Evolutionary conservation across 2,888 invertebrate species (phyloP), one percentile per base, ranked within the genome.

Genomic region (Clunio marinus): DNA sequence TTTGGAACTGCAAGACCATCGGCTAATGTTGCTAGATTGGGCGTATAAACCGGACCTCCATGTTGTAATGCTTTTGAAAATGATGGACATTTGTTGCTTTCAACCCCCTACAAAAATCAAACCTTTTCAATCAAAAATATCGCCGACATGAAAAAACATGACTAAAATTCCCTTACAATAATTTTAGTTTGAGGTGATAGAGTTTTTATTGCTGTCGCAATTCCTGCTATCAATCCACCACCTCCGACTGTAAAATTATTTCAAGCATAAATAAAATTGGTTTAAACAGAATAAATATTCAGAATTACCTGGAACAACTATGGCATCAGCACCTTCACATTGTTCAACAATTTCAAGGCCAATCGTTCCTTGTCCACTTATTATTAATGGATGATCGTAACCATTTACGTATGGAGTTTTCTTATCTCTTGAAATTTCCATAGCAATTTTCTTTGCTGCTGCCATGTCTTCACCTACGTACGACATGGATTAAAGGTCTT

Each of bases 291-390:
- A n/a, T 41, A 5, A 41, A n/a, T n/a, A n/a, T n/a, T n/a, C n/a
- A n/a, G n/a, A n/a, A 10, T n/a, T 41, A 32, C 32, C 32, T 0
- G 96, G 96, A 15, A 97, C 87, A 20, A 97, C 82, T 27, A 96
- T 86, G 0, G 95, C 95, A 77, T 96, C 94, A 13, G 94, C 85
- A 69, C 91, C 85, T 0, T 88, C 84, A 1, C 96, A 91, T 77
- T 96, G 93, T 74, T 96, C 94, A 24, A 93, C 77, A 70, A 96
- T 94, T 80, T 96, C 96, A 73, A 97, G 80, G 0, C 94, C 96
- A 74, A 95, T 84, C 0, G 96, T 96, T 8, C 96, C 96, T 77
- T 96, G 96, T 0, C 96, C 96, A 0, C 96, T 93, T 83, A 96
- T 88, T n/a, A 63, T 63, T 1, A 17, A n/a, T 0, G 96, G 96